These are phyloP conservation scores for Acestrorhynchus altus DNA, from an alignment of 2,797 vertebrate species.

Conservation along the genomic window DNA sequence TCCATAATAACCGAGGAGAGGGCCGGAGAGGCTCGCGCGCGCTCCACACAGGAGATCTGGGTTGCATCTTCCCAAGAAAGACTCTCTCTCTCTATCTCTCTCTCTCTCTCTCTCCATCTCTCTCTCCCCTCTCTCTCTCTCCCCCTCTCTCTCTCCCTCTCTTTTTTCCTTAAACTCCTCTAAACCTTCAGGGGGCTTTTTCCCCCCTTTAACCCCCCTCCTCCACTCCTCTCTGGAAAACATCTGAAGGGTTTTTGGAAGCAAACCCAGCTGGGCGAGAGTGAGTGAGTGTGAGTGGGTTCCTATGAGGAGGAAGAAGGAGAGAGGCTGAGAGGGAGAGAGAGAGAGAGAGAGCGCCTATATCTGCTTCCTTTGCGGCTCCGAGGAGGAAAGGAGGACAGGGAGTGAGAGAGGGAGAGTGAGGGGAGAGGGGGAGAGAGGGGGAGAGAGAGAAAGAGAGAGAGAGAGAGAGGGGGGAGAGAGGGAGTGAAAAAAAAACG, in stretches of 20 bases:
- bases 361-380: no score
- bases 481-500: constrained; percentile 57
- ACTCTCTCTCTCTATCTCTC: no score
- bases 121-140: no score
- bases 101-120: no score
- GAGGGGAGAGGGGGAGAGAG: constrained; percentile 39
- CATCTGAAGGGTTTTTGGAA: constrained; percentile 91
- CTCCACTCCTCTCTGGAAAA: constrained; percentile 80
- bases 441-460: constrained; percentile 66
- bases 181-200: constrained; percentile 81
- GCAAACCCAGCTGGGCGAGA: constrained; percentile 82
- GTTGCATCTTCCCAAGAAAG: constrained; percentile 72
- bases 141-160: no score
- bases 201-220: constrained; percentile 72
- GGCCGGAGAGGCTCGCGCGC: constrained; percentile 55
- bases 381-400: neutral
- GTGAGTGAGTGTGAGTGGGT: constrained; percentile 56
- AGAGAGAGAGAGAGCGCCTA: constrained; percentile 27
- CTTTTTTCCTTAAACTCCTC: constrained; percentile 73
- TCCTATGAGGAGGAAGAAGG: neutral
- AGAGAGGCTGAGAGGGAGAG: constrained; percentile 28
- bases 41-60: constrained; percentile 60
- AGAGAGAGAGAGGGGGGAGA: constrained; percentile 47
- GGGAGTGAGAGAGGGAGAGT: constrained; percentile 63
- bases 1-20: constrained; percentile 78